These are phyloP conservation scores for Octodon degus DNA, from an alignment of 2,113 vertebrate species.

Conservation along the genomic window DNA sequence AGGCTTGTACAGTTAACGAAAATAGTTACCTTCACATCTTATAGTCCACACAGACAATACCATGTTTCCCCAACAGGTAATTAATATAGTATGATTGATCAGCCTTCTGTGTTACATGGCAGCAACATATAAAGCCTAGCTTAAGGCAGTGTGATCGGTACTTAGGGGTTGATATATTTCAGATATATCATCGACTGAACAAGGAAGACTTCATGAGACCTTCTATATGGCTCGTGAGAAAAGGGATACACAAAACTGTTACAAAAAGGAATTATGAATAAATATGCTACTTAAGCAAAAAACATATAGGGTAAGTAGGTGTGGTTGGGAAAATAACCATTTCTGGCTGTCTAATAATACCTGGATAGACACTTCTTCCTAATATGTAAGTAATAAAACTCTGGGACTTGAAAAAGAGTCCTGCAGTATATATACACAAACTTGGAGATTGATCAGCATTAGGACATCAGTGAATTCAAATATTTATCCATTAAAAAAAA, in stretches of 20 bases:
- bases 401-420: neutral
- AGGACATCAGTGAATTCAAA: neutral
- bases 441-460: neutral
- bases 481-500: slow-evolving; percentile 30
- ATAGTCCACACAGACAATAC: neutral
- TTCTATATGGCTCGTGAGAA: neutral
- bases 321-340: neutral
- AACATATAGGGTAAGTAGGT: neutral
- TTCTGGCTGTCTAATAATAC: neutral
- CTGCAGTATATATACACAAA: neutral
- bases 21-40: neutral
- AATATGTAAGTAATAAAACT: neutral
- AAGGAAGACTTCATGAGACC: neutral
- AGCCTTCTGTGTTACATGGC: neutral
- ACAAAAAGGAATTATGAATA: neutral
- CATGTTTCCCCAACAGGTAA: neutral
- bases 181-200: neutral
- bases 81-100: neutral
- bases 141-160: neutral
- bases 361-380: neutral
- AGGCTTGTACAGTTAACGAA: neutral
- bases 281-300: slow-evolving; percentile 34
- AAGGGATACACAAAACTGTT: neutral
- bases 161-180: neutral
- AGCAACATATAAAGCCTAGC: neutral